Evolutionary conservation across 2,888 invertebrate genomes (phyloP).

Genomic region (Phortica okadai): DNA sequence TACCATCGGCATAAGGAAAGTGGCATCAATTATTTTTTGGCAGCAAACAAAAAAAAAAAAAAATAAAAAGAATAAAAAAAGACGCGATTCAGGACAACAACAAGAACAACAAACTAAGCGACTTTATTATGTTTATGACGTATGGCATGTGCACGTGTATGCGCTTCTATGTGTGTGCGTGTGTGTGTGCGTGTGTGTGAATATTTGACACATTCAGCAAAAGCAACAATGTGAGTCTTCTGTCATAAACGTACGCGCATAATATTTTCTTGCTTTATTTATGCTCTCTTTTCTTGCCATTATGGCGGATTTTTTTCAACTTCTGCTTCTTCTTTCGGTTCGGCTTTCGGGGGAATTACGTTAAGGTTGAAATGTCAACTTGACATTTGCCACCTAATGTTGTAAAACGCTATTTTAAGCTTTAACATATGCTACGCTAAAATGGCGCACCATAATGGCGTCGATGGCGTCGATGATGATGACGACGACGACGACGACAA

Average conservation of each 20-base stretch:
- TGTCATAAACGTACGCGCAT: constrained; percentile 18
- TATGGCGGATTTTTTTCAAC: neutral
- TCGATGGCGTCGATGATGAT: constrained; percentile 35
- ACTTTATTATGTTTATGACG: constrained; percentile 37
- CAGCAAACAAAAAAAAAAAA: constrained; percentile 20
- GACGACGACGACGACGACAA: neutral
- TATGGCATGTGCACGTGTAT: constrained; percentile 4
- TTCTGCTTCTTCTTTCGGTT: neutral
- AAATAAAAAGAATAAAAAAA: neutral
- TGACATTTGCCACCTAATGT: constrained; percentile 42
- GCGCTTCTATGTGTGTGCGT: neutral
- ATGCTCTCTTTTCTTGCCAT: neutral
- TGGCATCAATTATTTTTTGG: constrained; percentile 38
- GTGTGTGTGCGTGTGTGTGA: constrained; percentile 14
- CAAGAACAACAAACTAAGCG: neutral
- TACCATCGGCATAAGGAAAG: neutral
- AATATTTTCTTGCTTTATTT: neutral
- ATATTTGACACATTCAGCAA: constrained; percentile 7
- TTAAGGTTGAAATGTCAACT: constrained; percentile 28
- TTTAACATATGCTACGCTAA: constrained; percentile 10
- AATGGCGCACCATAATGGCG: constrained; percentile 14
- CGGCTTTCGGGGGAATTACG: neutral
- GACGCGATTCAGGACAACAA: neutral
- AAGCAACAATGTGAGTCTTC: constrained; percentile 13
- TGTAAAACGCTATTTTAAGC: constrained; percentile 40